Base-by-base conservation (phyloP, 2,113 vertebrate genomes). In the Mellivora capensis region DNA sequence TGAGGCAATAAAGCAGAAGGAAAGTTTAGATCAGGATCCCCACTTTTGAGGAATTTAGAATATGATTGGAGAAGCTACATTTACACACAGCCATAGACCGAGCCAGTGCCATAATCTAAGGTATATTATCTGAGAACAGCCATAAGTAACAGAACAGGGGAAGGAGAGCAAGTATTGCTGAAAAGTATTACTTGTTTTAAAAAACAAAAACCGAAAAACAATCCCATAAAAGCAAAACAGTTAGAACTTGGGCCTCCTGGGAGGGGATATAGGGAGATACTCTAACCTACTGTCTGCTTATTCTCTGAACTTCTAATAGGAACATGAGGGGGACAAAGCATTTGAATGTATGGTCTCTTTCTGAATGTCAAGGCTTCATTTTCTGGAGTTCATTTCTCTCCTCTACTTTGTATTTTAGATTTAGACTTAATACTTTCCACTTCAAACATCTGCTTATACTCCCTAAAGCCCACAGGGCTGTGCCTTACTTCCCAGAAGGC, bases 101-200 rank as follows among this genome's bases (percentile, higher is more conserved):
- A 44, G 23, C 29, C 37, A 67, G 61, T 25, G 14, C 27, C 34
- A 9, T 37, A 52, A 59, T 29, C 37, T 11, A 49, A 81, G 47
- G 62, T 8, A 21, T 23, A 8, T 10, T 29, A 10, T 90, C 34
- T 71, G 57, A 47, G 29, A 31, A 37, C 12, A 13, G 6, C 15
- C 0, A 0, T 54, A 23, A 57, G 11, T n/a, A 64, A 31, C 1
- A n/a, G 27, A n/a, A n/a, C 6, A 84, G n/a, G 11, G 39, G 13
- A 44, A 27, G 39, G 20, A 31, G 13, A 27, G 37, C 8, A 61
- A 61, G n/a, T 1, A 18, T 52, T 61, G 9, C 39, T 42, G n/a
- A 15, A 7, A 76, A 77, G 1, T 4, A 18, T 39, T 42, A 23
- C 69, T 88, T 91, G n/a, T 15, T 91, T 81, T 25, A 57, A 86